Conservation (phyloP, 2,113 vertebrate genomes). For the Pluvialis apricaria region DNA sequence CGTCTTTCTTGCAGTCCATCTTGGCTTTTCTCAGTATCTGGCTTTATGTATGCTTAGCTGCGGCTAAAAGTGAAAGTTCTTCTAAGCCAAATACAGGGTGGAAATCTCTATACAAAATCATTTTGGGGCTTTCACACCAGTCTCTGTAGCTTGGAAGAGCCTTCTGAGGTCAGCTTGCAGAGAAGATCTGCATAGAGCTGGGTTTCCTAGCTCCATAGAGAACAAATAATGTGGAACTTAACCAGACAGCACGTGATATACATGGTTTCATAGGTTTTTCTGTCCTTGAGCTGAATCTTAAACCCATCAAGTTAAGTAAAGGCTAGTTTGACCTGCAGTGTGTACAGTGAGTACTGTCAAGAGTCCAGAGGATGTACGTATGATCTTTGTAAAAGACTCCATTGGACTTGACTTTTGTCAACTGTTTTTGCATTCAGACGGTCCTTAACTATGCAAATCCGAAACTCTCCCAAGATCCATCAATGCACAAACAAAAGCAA, state of each 20-base stretch:
- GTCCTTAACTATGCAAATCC: neutral
- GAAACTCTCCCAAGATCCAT: neutral
- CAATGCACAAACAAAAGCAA: neutral
- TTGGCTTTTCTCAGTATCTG: neutral
- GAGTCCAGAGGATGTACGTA: neutral
- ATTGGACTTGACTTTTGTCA: neutral
- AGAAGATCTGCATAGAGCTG: neutral
- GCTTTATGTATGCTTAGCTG: neutral
- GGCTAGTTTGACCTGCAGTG: neutral
- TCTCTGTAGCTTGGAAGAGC: neutral
- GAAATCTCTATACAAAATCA: neutral
- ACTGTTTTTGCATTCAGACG: neutral
- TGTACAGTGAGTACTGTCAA: neutral
- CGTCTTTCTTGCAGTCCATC: neutral
- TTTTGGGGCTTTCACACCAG: neutral
- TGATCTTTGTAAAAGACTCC: neutral
- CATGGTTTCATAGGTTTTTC: neutral
- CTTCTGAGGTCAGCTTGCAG: neutral
- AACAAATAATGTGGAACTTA: neutral
- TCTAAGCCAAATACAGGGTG: neutral
- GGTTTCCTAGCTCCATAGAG: neutral
- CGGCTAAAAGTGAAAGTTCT: neutral
- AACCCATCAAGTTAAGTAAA: neutral
- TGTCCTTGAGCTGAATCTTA: neutral
- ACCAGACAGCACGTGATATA: fast-evolving